These are phyloP conservation scores for Brachyrhaphis roseni DNA, from an alignment of 2,797 vertebrate genomes.

Conservation along the genomic window DNA sequence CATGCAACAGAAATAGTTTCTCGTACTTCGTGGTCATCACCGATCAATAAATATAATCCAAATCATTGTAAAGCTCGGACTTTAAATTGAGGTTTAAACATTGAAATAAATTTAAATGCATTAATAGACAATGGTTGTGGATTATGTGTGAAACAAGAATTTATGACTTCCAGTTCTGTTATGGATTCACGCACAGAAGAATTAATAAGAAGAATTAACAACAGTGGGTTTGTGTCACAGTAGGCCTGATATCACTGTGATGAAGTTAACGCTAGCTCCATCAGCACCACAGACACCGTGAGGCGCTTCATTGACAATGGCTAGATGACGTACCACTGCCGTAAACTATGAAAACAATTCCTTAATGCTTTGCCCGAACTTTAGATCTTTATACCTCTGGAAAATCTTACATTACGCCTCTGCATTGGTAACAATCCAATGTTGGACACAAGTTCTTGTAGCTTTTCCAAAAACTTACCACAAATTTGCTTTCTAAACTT, in stretches of 20 bases:
- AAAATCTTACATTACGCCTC: not conserved
- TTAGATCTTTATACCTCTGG: not conserved
- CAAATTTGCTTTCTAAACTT: not conserved
- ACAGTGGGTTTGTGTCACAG: constrained; percentile 54
- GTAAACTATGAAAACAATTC: not conserved
- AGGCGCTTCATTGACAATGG: constrained; percentile 30
- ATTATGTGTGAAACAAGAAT: not conserved
- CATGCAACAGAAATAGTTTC: not conserved
- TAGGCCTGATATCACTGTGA: constrained; percentile 57
- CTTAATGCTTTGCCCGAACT: not conserved
- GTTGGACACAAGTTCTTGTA: not conserved
- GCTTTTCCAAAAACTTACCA: not conserved
- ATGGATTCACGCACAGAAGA: constrained; percentile 35
- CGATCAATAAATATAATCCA: not conserved
- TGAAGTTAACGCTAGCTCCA: constrained; percentile 62
- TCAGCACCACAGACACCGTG: constrained; percentile 39
- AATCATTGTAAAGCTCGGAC: not conserved
- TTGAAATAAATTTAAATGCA: too few relatives aligned
- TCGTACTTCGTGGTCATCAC: not conserved
- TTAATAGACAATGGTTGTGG: not conserved
- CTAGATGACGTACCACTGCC: constrained; percentile 52
- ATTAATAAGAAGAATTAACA: constrained; percentile 27
- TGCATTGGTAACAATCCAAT: not conserved
- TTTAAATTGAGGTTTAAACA: too few relatives aligned
- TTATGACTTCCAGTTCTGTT: not conserved